These are phyloP conservation scores for Calliphora vicina DNA, from an alignment of 1,140 invertebrate species.

Conservation along the genomic window DNA sequence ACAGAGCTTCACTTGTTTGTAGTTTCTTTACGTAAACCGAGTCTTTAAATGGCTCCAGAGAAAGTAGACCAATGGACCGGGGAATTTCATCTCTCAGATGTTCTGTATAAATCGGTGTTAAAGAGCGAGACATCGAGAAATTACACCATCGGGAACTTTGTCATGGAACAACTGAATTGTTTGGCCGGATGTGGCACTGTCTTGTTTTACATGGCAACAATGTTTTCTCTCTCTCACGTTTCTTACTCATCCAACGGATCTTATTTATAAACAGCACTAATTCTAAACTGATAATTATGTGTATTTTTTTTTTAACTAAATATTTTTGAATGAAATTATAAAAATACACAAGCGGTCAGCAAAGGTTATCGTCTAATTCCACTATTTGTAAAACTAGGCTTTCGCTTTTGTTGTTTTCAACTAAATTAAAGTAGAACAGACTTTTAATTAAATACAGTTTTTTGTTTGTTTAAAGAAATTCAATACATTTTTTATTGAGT, in stretches of 20 bases:
- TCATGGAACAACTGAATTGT: too few species aligned
- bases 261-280: neutral
- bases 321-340: neutral
- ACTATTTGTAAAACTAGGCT: neutral
- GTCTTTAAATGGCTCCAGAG: too few species aligned
- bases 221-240: neutral
- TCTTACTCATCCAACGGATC: neutral
- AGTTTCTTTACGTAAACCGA: too few species aligned
- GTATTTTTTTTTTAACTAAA: neutral
- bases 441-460: neutral
- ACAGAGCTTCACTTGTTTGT: too few species aligned
- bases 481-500: neutral
- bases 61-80: too few species aligned
- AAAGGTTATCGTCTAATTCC: neutral
- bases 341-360: neutral
- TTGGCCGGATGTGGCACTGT: too few species aligned
- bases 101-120: too few species aligned
- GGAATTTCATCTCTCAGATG: too few species aligned
- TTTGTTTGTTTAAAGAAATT: neutral
- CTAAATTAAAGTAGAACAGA: neutral
- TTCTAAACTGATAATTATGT: neutral
- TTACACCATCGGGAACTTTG: too few species aligned
- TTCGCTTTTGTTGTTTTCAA: neutral
- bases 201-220: too few species aligned
- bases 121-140: too few species aligned